A percentile compares a stretch with the other conserved stretches of the same genome.
Evolutionary conservation across 1,140 invertebrate genomes (phyloP).

Genomic region (Drosophila sturtevanti): DNA sequence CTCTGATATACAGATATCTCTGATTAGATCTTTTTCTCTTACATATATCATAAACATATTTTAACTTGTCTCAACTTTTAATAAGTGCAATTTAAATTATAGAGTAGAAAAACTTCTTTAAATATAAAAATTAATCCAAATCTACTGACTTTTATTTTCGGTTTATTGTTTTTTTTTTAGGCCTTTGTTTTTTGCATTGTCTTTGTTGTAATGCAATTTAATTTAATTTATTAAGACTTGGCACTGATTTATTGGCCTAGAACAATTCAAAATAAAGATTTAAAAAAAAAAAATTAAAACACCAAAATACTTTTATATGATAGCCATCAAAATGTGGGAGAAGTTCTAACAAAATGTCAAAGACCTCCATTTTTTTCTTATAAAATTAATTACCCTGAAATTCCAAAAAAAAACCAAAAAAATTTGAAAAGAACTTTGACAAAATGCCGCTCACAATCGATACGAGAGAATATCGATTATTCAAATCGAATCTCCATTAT

Average conservation of each 20-base stretch:
- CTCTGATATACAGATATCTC: no score
- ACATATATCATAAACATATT: no score
- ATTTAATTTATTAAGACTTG: conserved; percentile 68
- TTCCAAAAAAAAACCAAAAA: neutral
- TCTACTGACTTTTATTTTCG: neutral
- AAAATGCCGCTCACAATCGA: conserved; percentile 64
- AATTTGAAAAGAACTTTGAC: conserved; percentile 8
- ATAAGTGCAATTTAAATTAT: no score
- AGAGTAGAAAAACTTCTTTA: conserved; percentile 1
- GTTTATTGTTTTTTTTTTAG: neutral
- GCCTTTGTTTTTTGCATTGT: conserved; percentile 64
- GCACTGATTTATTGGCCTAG: conserved; percentile 57
- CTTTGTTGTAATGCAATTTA: conserved; percentile 53
- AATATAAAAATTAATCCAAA: neutral
- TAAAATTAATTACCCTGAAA: conserved; percentile 32
- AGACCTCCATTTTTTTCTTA: conserved; percentile 34
- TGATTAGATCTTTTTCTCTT: no score
- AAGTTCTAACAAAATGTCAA: conserved; percentile 28
- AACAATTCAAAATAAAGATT: conserved; percentile 56
- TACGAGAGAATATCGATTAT: conserved; percentile 69
- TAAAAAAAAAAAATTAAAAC: conserved; percentile 41
- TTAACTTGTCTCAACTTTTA: no score
- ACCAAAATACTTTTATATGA: conserved; percentile 41
- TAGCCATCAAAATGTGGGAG: neutral
- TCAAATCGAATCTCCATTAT: conserved; percentile 62